These are phyloP conservation scores for Nibea coibor DNA, from an alignment of 2,113 vertebrate genomes.

Conservation along the genomic window DNA sequence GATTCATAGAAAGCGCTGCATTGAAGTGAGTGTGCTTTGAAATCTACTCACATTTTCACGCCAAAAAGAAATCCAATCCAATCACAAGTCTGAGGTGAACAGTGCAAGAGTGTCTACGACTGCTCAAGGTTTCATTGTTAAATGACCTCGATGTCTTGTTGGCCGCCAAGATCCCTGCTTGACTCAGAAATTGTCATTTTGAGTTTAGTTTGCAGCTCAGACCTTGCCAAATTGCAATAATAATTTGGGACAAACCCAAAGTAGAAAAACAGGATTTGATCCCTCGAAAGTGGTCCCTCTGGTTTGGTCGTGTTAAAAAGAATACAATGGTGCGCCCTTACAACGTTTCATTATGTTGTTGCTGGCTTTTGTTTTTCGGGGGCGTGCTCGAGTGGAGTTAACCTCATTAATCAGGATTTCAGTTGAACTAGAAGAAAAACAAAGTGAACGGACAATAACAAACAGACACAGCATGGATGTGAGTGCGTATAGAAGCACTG, in stretches of 20 bases:
- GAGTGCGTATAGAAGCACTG: neutral
- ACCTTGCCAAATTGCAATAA: neutral
- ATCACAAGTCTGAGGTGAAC: neutral
- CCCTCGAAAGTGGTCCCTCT: neutral
- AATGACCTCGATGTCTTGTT: neutral
- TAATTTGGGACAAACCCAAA: neutral
- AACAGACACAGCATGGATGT: neutral
- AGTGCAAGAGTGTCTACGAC: neutral
- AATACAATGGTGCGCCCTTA: neutral
- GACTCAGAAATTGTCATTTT: neutral
- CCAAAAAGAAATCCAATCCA: neutral
- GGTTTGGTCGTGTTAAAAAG: neutral
- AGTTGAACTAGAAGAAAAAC: slow-evolving; percentile 29
- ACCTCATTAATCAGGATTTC: slow-evolving; percentile 25
- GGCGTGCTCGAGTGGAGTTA: neutral
- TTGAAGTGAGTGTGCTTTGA: neutral
- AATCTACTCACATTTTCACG: slow-evolving; percentile 2
- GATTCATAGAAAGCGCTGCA: neutral
- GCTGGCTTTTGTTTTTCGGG: neutral
- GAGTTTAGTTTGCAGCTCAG: neutral
- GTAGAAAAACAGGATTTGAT: too few relatives aligned
- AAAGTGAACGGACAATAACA: neutral
- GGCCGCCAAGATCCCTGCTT: neutral
- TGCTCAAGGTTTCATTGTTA: neutral
- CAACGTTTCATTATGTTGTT: neutral